A percentile compares a stretch with the other conserved stretches of the same genome.
These are phyloP conservation scores for Nowickia ferox DNA, from an alignment of 2,888 invertebrate genomes.

Conservation along the genomic window DNA sequence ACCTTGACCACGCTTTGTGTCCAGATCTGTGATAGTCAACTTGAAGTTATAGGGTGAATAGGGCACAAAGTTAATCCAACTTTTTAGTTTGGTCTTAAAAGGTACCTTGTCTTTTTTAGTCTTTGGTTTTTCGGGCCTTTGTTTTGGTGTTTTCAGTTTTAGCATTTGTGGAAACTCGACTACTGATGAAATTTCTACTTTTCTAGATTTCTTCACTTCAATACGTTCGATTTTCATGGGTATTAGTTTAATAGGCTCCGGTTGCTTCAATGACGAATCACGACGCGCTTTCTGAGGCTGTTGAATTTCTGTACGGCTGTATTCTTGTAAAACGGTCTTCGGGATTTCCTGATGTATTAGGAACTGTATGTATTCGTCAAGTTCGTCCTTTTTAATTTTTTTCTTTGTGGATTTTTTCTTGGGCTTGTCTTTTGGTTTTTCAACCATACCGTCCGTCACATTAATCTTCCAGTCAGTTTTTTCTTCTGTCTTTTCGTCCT, in stretches of 20 bases:
- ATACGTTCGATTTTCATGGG: slow-evolving; percentile 86
- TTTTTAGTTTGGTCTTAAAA: slow-evolving; percentile 88
- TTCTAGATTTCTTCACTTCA: slow-evolving; percentile 85
- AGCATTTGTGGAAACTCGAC: slow-evolving; percentile 86
- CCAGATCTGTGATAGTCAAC: slow-evolving; percentile 75
- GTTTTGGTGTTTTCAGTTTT: slow-evolving; percentile 85
- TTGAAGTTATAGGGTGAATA: slow-evolving; percentile 85
- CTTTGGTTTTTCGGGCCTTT: slow-evolving; percentile 83
- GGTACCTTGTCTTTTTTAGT: slow-evolving; percentile 84
- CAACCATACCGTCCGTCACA: slow-evolving; percentile 72
- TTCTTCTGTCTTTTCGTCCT: slow-evolving; percentile 68
- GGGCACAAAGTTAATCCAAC: slow-evolving; percentile 87
- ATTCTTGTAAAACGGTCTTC: slow-evolving; percentile 82
- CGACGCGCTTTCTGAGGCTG: slow-evolving; percentile 79
- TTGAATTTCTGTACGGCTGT: slow-evolving; percentile 81
- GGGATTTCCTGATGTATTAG: slow-evolving; percentile 82
- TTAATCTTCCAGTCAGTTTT: slow-evolving; percentile 70
- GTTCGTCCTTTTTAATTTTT: slow-evolving; percentile 79
- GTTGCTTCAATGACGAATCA: slow-evolving; percentile 75
- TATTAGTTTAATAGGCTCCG: slow-evolving; percentile 79
- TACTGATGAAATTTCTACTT: slow-evolving; percentile 86
- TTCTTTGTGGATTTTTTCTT: slow-evolving; percentile 79
- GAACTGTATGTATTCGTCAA: slow-evolving; percentile 82
- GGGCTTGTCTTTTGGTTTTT: slow-evolving; percentile 74
- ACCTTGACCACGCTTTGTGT: slow-evolving; percentile 86